phyloP scores from a whole-genome alignment of 1,140 invertebrate species.

The Zaprionus ornatus region DNA sequence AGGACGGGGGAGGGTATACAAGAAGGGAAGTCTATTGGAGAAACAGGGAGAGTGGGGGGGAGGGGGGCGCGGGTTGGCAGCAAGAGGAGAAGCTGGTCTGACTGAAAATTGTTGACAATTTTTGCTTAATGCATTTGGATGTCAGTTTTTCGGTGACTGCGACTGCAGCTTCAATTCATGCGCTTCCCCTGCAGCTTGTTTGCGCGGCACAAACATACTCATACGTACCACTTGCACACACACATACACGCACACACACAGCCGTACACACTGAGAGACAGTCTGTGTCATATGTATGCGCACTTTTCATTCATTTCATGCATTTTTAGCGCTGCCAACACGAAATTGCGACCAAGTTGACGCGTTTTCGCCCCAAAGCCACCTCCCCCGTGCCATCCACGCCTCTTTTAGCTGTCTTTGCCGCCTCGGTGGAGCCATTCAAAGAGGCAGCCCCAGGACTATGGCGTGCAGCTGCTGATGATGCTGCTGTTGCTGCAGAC shows the following conservation, averaged over 20 bases:
- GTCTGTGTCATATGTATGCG: slow-evolving; percentile 49
- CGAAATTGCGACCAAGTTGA: slow-evolving; percentile 63
- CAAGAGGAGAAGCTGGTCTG: slow-evolving; percentile 31
- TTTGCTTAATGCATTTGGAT: slow-evolving; percentile 80
- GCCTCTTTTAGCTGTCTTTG: slow-evolving; percentile 47
- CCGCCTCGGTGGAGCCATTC: slow-evolving; percentile 71
- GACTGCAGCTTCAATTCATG: slow-evolving; percentile 43
- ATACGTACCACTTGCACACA: slow-evolving; percentile 15
- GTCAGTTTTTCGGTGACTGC: slow-evolving; percentile 61
- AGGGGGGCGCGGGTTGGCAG: background rate
- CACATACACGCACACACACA: slow-evolving; percentile 28
- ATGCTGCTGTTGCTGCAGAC: background rate
- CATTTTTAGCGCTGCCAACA: slow-evolving; percentile 61
- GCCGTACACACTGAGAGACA: slow-evolving; percentile 20
- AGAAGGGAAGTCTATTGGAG: background rate
- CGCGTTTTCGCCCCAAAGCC: slow-evolving; percentile 13
- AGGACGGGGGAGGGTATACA: slow-evolving; percentile 23
- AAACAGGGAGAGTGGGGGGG: slow-evolving; percentile 16
- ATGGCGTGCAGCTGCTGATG: slow-evolving; percentile 1
- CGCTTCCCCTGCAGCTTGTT: slow-evolving; percentile 51
- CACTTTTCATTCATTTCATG: slow-evolving; percentile 59
- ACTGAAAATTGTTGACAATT: slow-evolving; percentile 79
- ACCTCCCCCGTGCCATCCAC: background rate
- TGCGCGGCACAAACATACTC: slow-evolving; percentile 43
- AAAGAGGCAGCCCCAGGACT: slow-evolving; percentile 37